phyloP scores from a whole-genome alignment of 1,140 invertebrate species.

The Mylabris phalerata region DNA sequence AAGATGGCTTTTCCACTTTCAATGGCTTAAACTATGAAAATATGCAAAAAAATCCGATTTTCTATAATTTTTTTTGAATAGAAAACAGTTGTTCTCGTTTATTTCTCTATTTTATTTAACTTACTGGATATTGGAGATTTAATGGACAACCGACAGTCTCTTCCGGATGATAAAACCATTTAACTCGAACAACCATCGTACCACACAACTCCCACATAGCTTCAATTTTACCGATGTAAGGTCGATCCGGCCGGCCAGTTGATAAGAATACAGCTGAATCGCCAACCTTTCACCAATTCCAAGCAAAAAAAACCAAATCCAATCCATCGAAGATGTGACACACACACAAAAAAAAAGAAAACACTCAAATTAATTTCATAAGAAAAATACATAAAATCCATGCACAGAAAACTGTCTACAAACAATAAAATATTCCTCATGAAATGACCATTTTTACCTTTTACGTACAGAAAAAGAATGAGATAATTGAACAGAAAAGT shows the following conservation, averaged over 20 bases:
- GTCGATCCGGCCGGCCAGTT: conserved; percentile 78
- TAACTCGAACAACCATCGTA: conserved; percentile 84
- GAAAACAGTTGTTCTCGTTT: no score
- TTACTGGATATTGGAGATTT: conserved; percentile 65
- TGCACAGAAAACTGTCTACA: no score
- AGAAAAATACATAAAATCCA: no score
- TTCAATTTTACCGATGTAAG: conserved; percentile 86
- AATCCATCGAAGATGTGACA: not conserved
- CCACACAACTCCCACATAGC: conserved; percentile 85
- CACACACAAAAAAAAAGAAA: not conserved
- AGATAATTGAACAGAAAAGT: no score
- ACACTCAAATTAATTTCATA: not conserved
- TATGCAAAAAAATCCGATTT: no score
- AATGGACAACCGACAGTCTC: conserved; percentile 70
- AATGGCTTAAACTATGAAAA: no score
- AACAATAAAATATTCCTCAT: no score
- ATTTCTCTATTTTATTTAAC: conserved; percentile 24
- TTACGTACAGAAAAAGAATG: no score
- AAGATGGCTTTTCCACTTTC: no score
- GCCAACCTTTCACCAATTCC: conserved; percentile 56
- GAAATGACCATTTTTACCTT: no score
- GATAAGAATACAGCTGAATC: conserved; percentile 89
- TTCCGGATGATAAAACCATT: conserved; percentile 96
- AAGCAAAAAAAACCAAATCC: conserved; percentile 4
- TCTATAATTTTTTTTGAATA: no score